Percentiles rank a stretch among this genome's conserved stretches.
Conservation (phyloP, 2,113 vertebrate species). For the Petrocephalus microphthalmus region DNA sequence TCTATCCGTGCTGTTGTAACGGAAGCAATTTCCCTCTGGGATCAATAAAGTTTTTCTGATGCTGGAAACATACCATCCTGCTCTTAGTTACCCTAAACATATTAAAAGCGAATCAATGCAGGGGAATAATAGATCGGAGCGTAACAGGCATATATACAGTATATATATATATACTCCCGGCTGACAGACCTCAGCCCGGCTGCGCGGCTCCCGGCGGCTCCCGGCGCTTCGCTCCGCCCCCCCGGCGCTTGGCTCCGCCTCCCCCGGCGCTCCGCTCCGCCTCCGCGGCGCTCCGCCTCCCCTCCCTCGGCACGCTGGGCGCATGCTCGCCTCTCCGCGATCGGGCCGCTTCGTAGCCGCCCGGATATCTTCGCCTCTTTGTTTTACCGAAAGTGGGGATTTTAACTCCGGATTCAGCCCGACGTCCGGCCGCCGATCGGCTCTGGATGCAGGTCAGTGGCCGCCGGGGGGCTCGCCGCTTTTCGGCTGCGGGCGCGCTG, state of each 20-base stretch:
- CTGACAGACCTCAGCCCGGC: not conserved
- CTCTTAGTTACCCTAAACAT: not conserved
- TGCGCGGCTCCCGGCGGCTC: not conserved
- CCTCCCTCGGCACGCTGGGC: not conserved
- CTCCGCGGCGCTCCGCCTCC: not conserved
- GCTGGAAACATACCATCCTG: not conserved
- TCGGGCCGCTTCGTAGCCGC: constrained; percentile 69
- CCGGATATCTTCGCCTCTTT: constrained; percentile 77
- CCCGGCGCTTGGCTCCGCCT: not conserved
- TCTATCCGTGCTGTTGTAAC: no score
- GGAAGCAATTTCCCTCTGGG: no score
- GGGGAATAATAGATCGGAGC: not conserved
- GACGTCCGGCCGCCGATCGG: constrained; percentile 55
- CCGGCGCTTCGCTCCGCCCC: not conserved
- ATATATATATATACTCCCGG: not conserved
- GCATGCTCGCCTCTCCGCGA: constrained; percentile 6
- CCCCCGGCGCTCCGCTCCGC: not conserved
- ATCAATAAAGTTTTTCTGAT: not conserved
- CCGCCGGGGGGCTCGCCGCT: not conserved
- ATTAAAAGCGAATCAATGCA: not conserved
- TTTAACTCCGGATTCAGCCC: constrained; percentile 66
- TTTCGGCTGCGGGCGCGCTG: constrained; percentile 20
- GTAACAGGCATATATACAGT: not conserved
- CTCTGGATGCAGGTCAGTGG: constrained; percentile 59
- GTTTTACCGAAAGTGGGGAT: constrained; percentile 73